Conservation (phyloP, 2,797 vertebrate genomes). For the Podarcis lilfordi region DNA sequence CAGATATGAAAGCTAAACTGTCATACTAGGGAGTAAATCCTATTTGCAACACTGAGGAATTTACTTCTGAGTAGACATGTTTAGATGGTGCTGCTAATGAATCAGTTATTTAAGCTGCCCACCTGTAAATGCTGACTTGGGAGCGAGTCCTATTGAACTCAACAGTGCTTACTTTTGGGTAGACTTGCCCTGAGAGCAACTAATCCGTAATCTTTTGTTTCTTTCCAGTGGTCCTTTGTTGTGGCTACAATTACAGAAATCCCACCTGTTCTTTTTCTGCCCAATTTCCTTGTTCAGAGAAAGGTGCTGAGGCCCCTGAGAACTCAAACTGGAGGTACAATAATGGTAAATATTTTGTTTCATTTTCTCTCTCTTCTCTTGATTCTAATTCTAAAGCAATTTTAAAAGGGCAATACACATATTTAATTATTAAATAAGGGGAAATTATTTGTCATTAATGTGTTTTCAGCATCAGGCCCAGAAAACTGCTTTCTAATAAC, state of each 20-base stretch:
- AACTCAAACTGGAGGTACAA: constrained; percentile 95
- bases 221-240: constrained; percentile 89
- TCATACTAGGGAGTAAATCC: background rate
- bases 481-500: background rate
- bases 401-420: background rate
- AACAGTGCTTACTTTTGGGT: background rate
- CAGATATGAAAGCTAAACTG: background rate
- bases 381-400: background rate
- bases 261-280: constrained; percentile 90
- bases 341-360: constrained; percentile 85
- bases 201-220: constrained; percentile 24
- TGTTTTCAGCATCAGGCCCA: background rate
- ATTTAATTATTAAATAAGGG: too few species aligned
- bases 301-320: constrained; percentile 89
- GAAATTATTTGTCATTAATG: background rate
- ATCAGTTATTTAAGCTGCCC: background rate
- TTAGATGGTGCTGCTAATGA: background rate
- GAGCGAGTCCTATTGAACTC: background rate
- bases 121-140: background rate
- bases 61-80: background rate
- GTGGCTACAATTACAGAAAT: constrained; percentile 97
- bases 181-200: background rate
- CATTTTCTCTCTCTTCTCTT: background rate
- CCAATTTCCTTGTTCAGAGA: constrained; percentile 94
- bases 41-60: background rate